Base-by-base conservation (phyloP, 2,888 invertebrate genomes). In the Lepetodrilus schrolli region DNA sequence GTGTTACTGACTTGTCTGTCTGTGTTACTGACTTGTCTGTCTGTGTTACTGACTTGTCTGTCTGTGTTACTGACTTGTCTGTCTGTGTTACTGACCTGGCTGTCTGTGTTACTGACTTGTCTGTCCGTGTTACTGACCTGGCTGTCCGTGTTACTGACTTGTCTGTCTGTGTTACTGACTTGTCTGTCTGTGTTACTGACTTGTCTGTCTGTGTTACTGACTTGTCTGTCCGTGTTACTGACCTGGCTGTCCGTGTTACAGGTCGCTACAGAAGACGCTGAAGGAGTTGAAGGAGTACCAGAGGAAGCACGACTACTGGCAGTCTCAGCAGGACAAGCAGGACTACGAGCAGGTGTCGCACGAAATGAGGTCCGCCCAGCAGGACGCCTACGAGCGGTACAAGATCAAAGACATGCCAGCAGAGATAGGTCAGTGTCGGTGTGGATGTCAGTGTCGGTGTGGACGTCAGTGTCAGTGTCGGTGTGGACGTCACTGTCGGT, bases 211-310 rank as follows among this genome's bases (percentile, higher is more conserved):
- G n/a, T n/a, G n/a, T n/a, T n/a, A n/a, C n/a, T n/a, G n/a, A n/a
- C n/a, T n/a, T n/a, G n/a, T 48, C 8, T 4, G 13, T 47, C 47
- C 2, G n/a, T 47, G 4, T 47, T 17, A 47, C 3, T 4, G 47
- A 47, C 3, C 13, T 47, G 13, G n/a, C 47, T 47, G n/a, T 47
- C 8, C 4, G 4, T 49, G 75, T 58, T 76, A 8, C 81, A 94
- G 94, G 82, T 92, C 93, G 43, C 89, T 94, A 65, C 93, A 94
- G 87, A 92, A 92, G 76, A 93, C 93, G 73, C 87, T 94, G 75
- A 89, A 91, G n/a, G 93, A 94, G 82, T 89, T 94, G 74, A 93
- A 93, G 78, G 92, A 93, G 77, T 94, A 93, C 87, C 93, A 94
- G 84, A 91, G 91, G 76, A 92, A 93, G 76, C 93, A 94, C 82